A percentile compares a stretch with the other conserved stretches of the same genome.
Evolutionary conservation across 64 coral and sea anemone genomes (phyloP).

Genomic region (Porites australiensis): DNA sequence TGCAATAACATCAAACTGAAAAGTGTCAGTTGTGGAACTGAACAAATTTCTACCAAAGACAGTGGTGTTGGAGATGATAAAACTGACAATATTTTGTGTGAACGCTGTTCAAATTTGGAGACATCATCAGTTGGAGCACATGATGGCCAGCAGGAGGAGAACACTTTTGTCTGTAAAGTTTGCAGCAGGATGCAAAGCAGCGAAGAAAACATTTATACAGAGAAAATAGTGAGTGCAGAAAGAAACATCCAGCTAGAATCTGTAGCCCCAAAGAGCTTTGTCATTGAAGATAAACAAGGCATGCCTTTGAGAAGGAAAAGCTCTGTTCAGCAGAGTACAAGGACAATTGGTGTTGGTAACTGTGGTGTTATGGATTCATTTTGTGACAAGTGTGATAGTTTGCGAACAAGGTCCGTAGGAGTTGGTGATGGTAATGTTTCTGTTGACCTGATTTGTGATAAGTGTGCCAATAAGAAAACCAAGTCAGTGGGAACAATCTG

Average conservation of each 20-base stretch:
- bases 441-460: constrained; percentile 59
- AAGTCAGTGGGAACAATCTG: constrained; percentile 69
- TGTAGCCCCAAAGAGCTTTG: not conserved
- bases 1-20: constrained; percentile 61
- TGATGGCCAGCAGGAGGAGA: not conserved
- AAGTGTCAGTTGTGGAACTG: constrained; percentile 68
- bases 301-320: not conserved
- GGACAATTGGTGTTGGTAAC: constrained; percentile 57
- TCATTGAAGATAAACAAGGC: not conserved
- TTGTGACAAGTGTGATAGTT: constrained; percentile 60
- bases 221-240: not conserved
- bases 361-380: constrained; percentile 70
- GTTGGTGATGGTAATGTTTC: constrained; percentile 40
- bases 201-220: not conserved
- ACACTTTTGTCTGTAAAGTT: constrained; percentile 10
- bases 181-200: not conserved
- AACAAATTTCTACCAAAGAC: constrained; percentile 16
- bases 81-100: not conserved
- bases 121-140: constrained; percentile 2
- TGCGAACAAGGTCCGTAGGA: constrained; percentile 67
- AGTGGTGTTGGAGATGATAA: constrained; percentile 17
- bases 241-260: not conserved
- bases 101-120: constrained; percentile 41
- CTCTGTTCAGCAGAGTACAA: not conserved
- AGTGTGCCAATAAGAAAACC: constrained; percentile 58